These are phyloP conservation scores for Epistrophe eligans DNA, from an alignment of 2,888 invertebrate genomes.

Conservation along the genomic window DNA sequence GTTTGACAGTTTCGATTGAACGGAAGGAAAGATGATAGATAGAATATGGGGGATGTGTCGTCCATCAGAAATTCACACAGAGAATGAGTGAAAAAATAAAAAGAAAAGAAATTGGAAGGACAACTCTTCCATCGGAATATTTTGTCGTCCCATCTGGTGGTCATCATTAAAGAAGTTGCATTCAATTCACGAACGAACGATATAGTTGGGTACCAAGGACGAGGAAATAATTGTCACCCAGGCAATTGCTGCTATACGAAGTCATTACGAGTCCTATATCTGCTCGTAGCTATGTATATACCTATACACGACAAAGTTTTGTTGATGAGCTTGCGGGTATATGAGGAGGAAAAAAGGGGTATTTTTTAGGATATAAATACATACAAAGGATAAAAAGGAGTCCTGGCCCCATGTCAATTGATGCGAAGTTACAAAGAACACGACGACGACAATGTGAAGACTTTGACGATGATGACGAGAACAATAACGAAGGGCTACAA, in stretches of 20 bases:
- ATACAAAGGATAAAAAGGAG: conserved; percentile 39
- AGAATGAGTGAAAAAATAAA: background rate
- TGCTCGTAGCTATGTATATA: background rate
- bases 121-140: background rate
- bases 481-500: conserved; percentile 57
- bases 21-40: conserved; percentile 52
- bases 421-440: conserved; percentile 59
- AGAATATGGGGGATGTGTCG: conserved; percentile 2
- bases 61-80: background rate
- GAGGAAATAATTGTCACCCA: conserved; percentile 72
- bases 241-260: conserved; percentile 64
- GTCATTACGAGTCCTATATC: conserved; percentile 45
- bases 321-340: background rate
- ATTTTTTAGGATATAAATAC: background rate
- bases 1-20: conserved; percentile 82
- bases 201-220: conserved; percentile 39
- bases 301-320: conserved; percentile 55
- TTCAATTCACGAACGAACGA: conserved; percentile 63
- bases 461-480: conserved; percentile 71
- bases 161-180: conserved; percentile 70
- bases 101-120: conserved; percentile 2
- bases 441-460: conserved; percentile 55
- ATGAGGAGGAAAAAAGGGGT: background rate
- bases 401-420: conserved; percentile 68
- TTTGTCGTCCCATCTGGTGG: conserved; percentile 54